phyloP scores from a whole-genome alignment of 2,113 vertebrate genomes.

The Burhinus oedicnemus region DNA sequence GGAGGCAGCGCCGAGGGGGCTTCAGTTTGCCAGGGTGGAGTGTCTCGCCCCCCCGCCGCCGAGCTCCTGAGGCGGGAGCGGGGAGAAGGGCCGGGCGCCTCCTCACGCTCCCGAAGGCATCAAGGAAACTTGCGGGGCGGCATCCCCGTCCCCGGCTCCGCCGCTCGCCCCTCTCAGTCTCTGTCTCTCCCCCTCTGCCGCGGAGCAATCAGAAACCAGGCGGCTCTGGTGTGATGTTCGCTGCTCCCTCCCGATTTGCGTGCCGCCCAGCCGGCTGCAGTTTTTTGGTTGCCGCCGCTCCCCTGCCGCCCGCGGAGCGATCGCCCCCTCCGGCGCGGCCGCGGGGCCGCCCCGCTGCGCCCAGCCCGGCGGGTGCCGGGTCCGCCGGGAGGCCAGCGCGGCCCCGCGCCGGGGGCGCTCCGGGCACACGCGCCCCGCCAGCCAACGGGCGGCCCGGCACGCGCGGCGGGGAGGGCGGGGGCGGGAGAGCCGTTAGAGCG shows the following conservation, averaged over 20 bases:
- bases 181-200: background rate
- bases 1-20: background rate
- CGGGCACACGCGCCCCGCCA: background rate
- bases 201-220: background rate
- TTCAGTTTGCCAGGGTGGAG: background rate
- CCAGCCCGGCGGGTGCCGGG: background rate
- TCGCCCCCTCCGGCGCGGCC: background rate
- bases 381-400: background rate
- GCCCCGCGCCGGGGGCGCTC: background rate
- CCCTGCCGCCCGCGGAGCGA: background rate
- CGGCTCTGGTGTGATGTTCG: background rate
- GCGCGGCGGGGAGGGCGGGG: background rate
- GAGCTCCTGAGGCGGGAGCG: background rate
- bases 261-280: slow-evolving; percentile 4
- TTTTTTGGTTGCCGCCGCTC: background rate
- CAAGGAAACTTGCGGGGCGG: slow-evolving; percentile 35
- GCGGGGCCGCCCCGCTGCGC: background rate
- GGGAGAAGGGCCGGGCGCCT: background rate
- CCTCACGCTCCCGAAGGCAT: background rate
- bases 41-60: background rate
- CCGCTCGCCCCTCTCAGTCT: background rate
- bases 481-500: background rate
- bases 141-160: background rate
- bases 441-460: background rate
- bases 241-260: slow-evolving; percentile 6